Conservation (phyloP, 2,797 vertebrate species). For the Halcyon smyrnensis region DNA sequence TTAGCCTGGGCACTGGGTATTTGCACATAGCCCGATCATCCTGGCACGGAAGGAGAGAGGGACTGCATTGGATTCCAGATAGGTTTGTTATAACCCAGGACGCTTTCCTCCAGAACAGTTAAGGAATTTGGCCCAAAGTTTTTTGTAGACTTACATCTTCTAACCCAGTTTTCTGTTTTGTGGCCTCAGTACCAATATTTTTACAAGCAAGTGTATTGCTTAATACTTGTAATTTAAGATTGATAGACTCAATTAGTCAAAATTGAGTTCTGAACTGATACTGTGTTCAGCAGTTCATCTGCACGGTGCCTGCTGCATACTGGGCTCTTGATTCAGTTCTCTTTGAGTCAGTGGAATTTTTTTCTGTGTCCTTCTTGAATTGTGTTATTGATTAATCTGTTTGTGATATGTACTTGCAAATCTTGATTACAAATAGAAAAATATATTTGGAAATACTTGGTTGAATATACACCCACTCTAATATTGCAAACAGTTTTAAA, state of each 20-base stretch:
- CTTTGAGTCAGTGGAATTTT: neutral
- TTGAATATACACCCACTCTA: neutral
- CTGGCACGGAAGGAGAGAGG: neutral
- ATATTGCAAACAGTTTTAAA: neutral
- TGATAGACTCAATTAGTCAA: neutral
- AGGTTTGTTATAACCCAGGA: constrained; percentile 56
- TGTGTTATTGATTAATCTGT: neutral
- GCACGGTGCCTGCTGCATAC: neutral
- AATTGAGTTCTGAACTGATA: neutral
- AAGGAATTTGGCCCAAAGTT: constrained; percentile 49
- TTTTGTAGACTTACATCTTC: constrained; percentile 41
- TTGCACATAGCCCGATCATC: accelerated
- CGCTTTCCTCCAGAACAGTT: constrained; percentile 25
- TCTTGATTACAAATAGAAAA: neutral
- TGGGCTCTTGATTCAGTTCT: neutral
- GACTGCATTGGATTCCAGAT: constrained; percentile 24
- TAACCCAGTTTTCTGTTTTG: constrained; percentile 41
- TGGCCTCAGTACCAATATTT: constrained; percentile 41
- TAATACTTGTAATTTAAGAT: constrained; percentile 20
- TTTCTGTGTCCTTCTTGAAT: neutral
- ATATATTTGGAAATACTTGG: neutral
- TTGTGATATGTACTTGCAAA: neutral
- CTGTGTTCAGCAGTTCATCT: neutral
- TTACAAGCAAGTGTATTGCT: constrained; percentile 62
- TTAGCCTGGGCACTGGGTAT: neutral